Conservation (phyloP, 2,797 vertebrate genomes). For the Catamblyrhynchus diadema region DNA sequence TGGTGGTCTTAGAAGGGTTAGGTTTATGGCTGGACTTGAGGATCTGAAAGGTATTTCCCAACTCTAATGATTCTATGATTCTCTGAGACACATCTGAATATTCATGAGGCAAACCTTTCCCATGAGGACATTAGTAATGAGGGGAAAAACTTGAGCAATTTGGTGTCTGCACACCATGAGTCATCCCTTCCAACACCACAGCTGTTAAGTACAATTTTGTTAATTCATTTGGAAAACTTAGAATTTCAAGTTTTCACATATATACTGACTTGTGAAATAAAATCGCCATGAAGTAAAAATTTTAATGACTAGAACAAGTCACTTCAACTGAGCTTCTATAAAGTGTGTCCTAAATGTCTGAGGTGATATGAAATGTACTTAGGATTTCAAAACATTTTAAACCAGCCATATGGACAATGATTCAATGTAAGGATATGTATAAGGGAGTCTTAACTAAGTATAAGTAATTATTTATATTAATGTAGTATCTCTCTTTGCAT, state of each 20-base stretch:
- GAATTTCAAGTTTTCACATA: not conserved
- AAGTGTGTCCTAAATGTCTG: not conserved
- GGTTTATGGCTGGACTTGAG: not conserved
- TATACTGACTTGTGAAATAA: not conserved
- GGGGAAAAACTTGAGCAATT: not conserved
- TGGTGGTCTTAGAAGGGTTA: not conserved
- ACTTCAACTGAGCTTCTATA: not conserved
- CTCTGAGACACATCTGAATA: not conserved
- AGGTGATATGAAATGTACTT: not conserved
- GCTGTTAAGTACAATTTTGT: not conserved
- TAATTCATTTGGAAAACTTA: not conserved
- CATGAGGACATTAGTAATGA: not conserved
- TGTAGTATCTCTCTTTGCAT: not conserved
- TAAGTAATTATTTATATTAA: slow-evolving; percentile 9
- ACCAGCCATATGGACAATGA: not conserved
- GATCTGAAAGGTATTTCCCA: not conserved
- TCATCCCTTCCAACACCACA: not conserved
- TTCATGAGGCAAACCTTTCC: not conserved
- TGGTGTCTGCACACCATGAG: not conserved
- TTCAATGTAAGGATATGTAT: not conserved
- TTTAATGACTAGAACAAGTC: not conserved
- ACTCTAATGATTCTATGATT: not conserved
- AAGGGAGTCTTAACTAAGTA: not conserved
- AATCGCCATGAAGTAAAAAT: not conserved
- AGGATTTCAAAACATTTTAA: not conserved